Conservation (phyloP, 64 coral and sea anemone species). For the Pocillopora verrucosa region DNA sequence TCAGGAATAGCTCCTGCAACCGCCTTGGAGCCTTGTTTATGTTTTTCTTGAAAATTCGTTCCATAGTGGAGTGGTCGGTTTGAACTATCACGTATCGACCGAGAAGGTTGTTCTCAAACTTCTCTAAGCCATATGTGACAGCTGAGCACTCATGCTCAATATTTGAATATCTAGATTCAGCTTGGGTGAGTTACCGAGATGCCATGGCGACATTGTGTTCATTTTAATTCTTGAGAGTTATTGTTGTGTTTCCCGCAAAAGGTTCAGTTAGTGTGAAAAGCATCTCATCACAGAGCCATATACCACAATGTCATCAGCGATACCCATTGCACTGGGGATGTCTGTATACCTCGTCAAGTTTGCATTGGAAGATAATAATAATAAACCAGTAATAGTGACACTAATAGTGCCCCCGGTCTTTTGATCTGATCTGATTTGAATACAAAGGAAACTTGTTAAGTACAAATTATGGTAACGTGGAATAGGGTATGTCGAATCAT, state of each 20-base stretch:
- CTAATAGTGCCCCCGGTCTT: too few relatives aligned
- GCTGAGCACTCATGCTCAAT: constrained; percentile 35
- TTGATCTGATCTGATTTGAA: too few relatives aligned
- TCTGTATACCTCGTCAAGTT: constrained; percentile 24
- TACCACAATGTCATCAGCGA: constrained; percentile 47
- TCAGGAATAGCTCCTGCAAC: constrained; percentile 15
- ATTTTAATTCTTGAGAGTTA: constrained; percentile 11
- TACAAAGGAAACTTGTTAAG: too few relatives aligned
- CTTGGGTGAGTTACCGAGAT: background rate
- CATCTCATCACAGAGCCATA: background rate
- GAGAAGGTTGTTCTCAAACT: constrained; percentile 48
- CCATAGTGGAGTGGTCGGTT: constrained; percentile 59
- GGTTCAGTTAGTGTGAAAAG: background rate
- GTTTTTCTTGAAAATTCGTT: constrained; percentile 62
- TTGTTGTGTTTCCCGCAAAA: constrained; percentile 16
- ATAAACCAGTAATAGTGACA: too few relatives aligned
- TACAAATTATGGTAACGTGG: too few relatives aligned
- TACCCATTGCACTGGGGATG: constrained; percentile 22
- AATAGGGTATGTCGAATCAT: too few relatives aligned
- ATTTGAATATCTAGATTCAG: constrained; percentile 54
- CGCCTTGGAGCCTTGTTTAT: constrained; percentile 10
- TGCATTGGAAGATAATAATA: constrained; percentile 30
- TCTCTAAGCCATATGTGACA: constrained; percentile 42
- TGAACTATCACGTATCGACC: constrained; percentile 5
- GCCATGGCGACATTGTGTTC: constrained; percentile 5